phyloP scores from a whole-genome alignment of 2,113 vertebrate genomes.

The Scopus umbretta region DNA sequence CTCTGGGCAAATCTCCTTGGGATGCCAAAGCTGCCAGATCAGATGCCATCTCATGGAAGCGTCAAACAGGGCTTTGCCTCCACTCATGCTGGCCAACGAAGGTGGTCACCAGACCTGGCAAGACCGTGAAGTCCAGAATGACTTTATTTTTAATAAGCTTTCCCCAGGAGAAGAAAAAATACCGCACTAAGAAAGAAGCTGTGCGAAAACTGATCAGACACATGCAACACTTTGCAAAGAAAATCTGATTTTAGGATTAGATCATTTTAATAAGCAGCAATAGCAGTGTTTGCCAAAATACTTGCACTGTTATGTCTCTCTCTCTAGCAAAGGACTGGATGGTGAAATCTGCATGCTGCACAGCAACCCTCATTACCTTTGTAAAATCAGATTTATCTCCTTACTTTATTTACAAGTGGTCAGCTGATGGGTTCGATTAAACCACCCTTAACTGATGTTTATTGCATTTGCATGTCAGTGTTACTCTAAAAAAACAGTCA shows the following conservation, averaged over 20 bases:
- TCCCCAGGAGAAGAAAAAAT: background rate
- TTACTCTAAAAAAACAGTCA: background rate
- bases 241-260: background rate
- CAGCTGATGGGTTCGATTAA: background rate
- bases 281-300: background rate
- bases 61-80: background rate
- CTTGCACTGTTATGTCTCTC: background rate
- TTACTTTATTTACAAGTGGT: background rate
- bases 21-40: background rate
- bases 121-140: rapidly evolving
- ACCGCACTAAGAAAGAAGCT: background rate
- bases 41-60: rapidly evolving
- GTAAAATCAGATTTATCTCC: background rate
- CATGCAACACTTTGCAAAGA: background rate
- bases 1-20: rapidly evolving
- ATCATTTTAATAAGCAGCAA: background rate
- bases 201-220: background rate
- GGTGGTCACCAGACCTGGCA: background rate
- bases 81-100: background rate
- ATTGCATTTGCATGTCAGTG: background rate
- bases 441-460: background rate
- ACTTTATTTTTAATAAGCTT: background rate
- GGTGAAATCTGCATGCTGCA: background rate
- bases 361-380: background rate
- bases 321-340: background rate